Evolutionary conservation across 1,140 invertebrate species (phyloP), one percentile per base, ranked within the genome.

Genomic region (Apis florea): DNA sequence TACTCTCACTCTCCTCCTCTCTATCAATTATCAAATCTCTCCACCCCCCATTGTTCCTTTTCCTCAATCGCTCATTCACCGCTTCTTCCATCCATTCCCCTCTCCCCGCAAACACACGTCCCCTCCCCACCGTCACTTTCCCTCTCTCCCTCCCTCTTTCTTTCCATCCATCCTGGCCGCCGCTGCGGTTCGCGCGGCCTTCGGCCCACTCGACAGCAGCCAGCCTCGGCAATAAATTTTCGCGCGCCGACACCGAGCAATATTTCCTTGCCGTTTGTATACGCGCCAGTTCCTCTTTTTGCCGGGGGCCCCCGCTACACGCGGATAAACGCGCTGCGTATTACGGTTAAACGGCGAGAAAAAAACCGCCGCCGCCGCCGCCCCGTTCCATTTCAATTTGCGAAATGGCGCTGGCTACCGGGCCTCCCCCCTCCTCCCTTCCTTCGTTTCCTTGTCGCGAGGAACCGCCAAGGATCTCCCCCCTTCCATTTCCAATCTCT

Each of bases 251-350:
- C 87, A 88, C 84, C 76, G 81, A 85, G 87, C 87, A 88, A 88
- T 88, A 88, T 88, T 88, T 88, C 87, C 86, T 88, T 85, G 87
- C 87, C 87, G 87, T 88, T 88, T 88, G 87, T 88, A n/a, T n/a
- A 88, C 83, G 86, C 83, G 84, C 86, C 81, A 88, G 86, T 76
- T 66, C 86, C 86, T 88, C 87, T 88, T 88, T 88, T 88, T 88
- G 86, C 68, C 71, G 61, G 31, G 72, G 66, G 81, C 53, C 59
- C 78, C 73, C 66, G 69, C 79, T 87, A 87, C 85, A 84, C 83
- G 83, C 83, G 87, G 85, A 88, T 87, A 88, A 88, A 88, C 87
- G 87, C 83, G 86, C 80, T 76, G 83, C 83, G 87, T 88, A 88
- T 87, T 88, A 88, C 87, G 87, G 87, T 88, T 87, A 88, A 88